Percentiles rank a stretch among this genome's conserved stretches.
phyloP scores from a whole-genome alignment of 2,113 vertebrate genomes.

The Paratilapia polleni region DNA sequence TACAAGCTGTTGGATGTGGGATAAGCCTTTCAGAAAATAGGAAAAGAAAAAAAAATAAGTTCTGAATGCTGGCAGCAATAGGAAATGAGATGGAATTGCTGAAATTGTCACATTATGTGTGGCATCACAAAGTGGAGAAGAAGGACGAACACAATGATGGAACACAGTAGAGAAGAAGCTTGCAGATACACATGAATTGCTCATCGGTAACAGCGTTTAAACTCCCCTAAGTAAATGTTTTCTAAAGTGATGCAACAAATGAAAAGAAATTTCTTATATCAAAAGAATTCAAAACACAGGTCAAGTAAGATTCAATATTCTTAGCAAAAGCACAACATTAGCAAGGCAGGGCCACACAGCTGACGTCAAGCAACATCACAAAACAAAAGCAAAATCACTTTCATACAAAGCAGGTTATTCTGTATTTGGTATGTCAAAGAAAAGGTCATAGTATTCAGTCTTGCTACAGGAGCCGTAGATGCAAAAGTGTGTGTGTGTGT shows the following conservation, averaged over 20 bases:
- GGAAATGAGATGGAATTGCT: background rate
- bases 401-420: background rate
- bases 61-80: background rate
- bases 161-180: background rate
- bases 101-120: background rate
- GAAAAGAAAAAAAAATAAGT: background rate
- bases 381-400: constrained; percentile 25
- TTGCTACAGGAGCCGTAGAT: background rate
- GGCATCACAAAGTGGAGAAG: background rate
- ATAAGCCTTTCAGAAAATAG: background rate
- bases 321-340: background rate
- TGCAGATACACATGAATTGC: background rate
- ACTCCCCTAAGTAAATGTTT: background rate
- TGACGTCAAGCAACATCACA: background rate
- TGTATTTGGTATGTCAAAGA: constrained; percentile 6
- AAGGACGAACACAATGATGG: background rate
- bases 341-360: background rate
- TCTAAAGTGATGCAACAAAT: constrained; percentile 7
- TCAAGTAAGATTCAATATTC: constrained; percentile 17
- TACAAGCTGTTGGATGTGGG: background rate
- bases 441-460: constrained; percentile 40
- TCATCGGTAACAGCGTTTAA: background rate
- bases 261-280: background rate
- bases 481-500: background rate
- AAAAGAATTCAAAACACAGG: constrained; percentile 6